phyloP scores from a whole-genome alignment of 2,797 vertebrate genomes.

The Amniataba percoides region DNA sequence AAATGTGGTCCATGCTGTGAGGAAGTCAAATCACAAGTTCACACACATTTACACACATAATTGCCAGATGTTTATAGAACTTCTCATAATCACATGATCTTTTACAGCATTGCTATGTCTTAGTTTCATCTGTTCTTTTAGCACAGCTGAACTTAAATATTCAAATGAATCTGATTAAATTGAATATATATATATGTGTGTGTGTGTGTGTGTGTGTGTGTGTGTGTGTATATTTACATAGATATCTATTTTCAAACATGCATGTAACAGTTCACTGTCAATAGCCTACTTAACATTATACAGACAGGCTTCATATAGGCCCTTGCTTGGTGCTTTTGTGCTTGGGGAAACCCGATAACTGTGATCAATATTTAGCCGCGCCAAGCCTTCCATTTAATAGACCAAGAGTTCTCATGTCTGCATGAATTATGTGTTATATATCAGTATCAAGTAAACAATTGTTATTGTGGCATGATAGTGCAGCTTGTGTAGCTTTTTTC shows the following conservation, averaged over 20 bases:
- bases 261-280: background rate
- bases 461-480: background rate
- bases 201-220: too few species aligned
- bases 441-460: conserved; percentile 5
- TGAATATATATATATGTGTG: too few species aligned
- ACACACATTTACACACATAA: conserved; percentile 8
- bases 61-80: background rate
- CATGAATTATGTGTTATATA: conserved; percentile 19
- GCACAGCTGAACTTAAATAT: background rate
- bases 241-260: background rate
- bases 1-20: conserved; percentile 11
- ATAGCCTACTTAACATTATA: background rate
- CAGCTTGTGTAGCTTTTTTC: background rate
- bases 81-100: background rate
- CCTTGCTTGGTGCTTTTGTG: background rate
- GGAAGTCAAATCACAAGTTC: conserved; percentile 15
- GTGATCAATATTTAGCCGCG: conserved; percentile 22
- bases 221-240: too few species aligned
- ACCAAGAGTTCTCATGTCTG: conserved; percentile 9
- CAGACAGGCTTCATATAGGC: background rate
- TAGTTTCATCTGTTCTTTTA: conserved; percentile 4
- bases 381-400: conserved; percentile 4
- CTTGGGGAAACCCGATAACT: background rate
- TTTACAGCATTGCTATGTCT: background rate
- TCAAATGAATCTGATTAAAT: too few species aligned